These are phyloP conservation scores for Cephus sareptanus DNA, from an alignment of 2,888 invertebrate genomes.

Conservation along the genomic window DNA sequence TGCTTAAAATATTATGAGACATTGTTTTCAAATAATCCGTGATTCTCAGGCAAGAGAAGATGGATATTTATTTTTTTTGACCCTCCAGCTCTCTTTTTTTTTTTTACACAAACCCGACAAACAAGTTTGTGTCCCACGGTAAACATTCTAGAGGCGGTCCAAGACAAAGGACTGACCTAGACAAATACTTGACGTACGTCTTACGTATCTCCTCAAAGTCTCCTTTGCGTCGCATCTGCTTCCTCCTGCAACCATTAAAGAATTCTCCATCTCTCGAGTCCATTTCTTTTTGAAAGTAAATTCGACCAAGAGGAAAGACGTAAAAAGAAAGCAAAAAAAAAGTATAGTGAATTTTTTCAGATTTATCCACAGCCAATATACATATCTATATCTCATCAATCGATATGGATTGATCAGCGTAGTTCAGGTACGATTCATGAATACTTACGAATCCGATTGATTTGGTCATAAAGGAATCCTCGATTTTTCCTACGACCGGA, in stretches of 20 bases:
- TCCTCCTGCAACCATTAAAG: not conserved
- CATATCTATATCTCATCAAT: not conserved
- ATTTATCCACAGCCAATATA: not conserved
- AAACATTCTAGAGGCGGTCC: constrained; percentile 3
- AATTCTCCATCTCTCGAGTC: not conserved
- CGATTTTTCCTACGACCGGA: not conserved
- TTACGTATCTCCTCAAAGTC: not conserved
- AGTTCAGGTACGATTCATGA: not conserved
- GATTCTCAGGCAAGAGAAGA: constrained; percentile 1
- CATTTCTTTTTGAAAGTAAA: not conserved
- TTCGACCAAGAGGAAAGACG: not conserved
- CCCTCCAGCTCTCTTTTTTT: not conserved
- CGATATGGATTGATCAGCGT: not conserved
- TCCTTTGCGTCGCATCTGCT: not conserved
- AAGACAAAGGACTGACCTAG: constrained; percentile 3
- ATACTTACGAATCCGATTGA: not conserved
- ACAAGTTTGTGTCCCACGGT: not conserved
- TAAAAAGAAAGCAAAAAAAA: not conserved
- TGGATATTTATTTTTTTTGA: not conserved
- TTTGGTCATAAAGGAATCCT: not conserved
- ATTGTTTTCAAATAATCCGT: constrained; percentile 7
- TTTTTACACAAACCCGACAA: not conserved
- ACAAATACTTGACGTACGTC: not conserved
- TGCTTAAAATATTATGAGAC: constrained; percentile 2
- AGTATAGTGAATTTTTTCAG: not conserved